A percentile compares a stretch with the other conserved stretches of the same genome.
Conservation (phyloP, 2,113 vertebrate species). For the Notarius lentiginosus region DNA sequence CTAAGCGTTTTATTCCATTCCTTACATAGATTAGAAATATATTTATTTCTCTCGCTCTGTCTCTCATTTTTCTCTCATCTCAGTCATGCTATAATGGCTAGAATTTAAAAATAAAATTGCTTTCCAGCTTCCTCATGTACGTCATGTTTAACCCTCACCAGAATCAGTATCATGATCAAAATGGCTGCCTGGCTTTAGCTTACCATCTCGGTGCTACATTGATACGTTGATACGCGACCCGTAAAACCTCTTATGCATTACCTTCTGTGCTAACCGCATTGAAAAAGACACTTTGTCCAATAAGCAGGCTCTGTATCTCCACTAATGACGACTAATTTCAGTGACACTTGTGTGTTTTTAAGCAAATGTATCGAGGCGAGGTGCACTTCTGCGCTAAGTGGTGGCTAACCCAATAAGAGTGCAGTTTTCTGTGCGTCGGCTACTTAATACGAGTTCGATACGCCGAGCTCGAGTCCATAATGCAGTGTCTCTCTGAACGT, state of each 20-base stretch:
- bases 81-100: not conserved
- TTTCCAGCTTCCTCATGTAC: not conserved
- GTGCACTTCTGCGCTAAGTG: constrained; percentile 68
- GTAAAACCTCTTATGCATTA: constrained; percentile 44
- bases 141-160: not conserved
- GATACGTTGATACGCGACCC: not conserved
- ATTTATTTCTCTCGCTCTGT: not conserved
- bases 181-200: not conserved
- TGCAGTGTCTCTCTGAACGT: constrained; percentile 51
- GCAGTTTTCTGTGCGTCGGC: constrained; percentile 64
- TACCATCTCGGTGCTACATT: not conserved
- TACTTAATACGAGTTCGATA: constrained; percentile 71
- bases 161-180: not conserved
- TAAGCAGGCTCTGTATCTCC: constrained; percentile 67
- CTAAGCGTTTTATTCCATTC: no score
- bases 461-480: constrained; percentile 60
- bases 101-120: not conserved
- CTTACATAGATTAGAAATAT: not conserved
- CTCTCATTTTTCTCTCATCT: not conserved
- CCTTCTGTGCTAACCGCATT: constrained; percentile 51
- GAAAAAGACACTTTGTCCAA: constrained; percentile 65
- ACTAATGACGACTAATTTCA: constrained; percentile 71
- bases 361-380: constrained; percentile 69
- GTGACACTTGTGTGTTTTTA: constrained; percentile 75
- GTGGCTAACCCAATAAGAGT: constrained; percentile 73